Base-by-base conservation (phyloP, 2,113 vertebrate genomes). In the Etheostoma spectabile region DNA sequence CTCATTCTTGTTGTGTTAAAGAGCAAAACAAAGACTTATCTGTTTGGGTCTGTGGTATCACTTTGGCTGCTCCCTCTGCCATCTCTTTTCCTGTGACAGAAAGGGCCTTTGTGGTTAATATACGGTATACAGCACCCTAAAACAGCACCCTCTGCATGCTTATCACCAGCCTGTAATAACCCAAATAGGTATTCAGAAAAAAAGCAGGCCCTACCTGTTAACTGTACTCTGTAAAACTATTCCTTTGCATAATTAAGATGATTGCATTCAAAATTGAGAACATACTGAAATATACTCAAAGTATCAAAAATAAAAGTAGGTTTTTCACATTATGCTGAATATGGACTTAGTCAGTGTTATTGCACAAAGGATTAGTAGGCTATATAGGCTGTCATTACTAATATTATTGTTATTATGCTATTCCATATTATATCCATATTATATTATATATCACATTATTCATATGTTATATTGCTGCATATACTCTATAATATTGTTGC, bases 1-100 rank as follows among this genome's bases (percentile, higher is more conserved):
- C 65, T 80, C 11, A 1, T 85, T 82, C 51, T 77, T 74, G 71
- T 80, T 88, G 80, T 84, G 51, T 89, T 85, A 42, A 88, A 88
- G 22, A 73, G 61, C 45, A 82, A 79, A 92, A 94, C 91, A 94
- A 91, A 92, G 91, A 84, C 79, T 42, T 89, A 79, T 73, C 80
- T 93, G 90, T 92, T 90, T 80, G 33, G 67, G 55, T 80, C 38
- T 79, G 69, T 2, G 18, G 62, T 82, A 63, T 86, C 76, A 49
- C 45, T 75, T 57, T 61, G 68, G 66, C 70, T 79, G 62, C 53
- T 79, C 35, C 6, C 14, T 63, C 56, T 63, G 46, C 33, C 27
- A 65, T 77, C 35, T 74, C 27, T 77, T 70, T 61, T 51, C 46
- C 21, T 52, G 51, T 59, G n/a, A 71, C 38, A 66, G 8, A 33